Conservation (phyloP, 1,140 invertebrate genomes). For the Heliconius himera region DNA sequence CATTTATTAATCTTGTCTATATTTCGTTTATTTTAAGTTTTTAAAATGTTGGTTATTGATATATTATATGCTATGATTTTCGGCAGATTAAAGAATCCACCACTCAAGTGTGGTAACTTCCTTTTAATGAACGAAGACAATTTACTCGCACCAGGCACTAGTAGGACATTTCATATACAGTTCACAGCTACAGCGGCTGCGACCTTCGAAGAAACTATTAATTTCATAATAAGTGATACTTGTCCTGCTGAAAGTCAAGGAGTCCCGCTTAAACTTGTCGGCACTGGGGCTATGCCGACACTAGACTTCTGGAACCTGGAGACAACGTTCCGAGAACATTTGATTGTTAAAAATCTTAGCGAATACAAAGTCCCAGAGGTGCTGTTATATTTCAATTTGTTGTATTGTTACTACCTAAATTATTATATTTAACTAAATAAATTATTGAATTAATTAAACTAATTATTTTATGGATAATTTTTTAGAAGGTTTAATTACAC, state of each 20-base stretch:
- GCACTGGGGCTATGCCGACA: slow-evolving; percentile 71
- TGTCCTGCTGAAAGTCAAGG: slow-evolving; percentile 73
- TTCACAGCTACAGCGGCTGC: slow-evolving; percentile 64
- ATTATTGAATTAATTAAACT: too few species aligned
- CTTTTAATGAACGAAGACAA: slow-evolving; percentile 71
- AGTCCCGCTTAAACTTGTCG: slow-evolving; percentile 70
- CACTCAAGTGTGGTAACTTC: slow-evolving; percentile 73
- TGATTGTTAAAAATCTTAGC: slow-evolving; percentile 67
- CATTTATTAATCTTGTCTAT: too few species aligned
- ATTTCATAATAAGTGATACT: slow-evolving; percentile 75
- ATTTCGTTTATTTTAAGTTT: too few species aligned
- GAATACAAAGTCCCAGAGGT: slow-evolving; percentile 73
- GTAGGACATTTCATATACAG: slow-evolving; percentile 66
- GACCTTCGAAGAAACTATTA: slow-evolving; percentile 69
- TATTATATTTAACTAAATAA: too few species aligned
- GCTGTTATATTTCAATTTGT: not conserved
- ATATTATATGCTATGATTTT: slow-evolving; percentile 18
- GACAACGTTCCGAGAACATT: slow-evolving; percentile 73
- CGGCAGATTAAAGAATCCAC: slow-evolving; percentile 65
- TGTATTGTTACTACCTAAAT: not conserved
- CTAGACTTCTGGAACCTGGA: slow-evolving; percentile 76
- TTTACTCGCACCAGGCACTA: slow-evolving; percentile 66
- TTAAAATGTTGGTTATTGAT: not conserved
- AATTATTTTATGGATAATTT: too few species aligned
- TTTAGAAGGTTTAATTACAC: not conserved